Evolutionary conservation across 2,797 vertebrate genomes (phyloP).

Genomic region (Peromyscus eremicus): DNA sequence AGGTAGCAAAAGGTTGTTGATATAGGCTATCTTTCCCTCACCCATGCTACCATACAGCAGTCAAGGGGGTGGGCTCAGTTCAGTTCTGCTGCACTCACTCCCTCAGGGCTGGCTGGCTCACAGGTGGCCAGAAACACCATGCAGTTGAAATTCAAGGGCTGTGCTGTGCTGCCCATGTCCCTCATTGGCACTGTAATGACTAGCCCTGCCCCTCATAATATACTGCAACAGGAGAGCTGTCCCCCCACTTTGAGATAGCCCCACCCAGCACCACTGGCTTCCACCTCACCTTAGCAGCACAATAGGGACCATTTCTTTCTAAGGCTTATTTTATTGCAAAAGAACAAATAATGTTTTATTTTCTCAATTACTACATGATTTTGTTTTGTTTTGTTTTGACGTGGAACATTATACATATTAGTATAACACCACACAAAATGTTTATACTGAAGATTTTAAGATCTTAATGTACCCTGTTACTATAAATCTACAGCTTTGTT

Average conservation of each 20-base stretch:
- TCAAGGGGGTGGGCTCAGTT: background rate
- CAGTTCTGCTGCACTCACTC: rapidly evolving
- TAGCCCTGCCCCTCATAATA: too few relatives aligned
- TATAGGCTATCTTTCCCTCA: background rate
- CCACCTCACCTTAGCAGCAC: background rate
- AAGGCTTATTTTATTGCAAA: background rate
- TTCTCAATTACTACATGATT: background rate
- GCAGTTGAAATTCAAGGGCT: background rate
- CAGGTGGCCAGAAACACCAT: background rate
- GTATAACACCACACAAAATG: background rate
- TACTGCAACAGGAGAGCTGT: background rate
- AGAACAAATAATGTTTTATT: background rate
- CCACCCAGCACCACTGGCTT: background rate
- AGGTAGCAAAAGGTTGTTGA: background rate
- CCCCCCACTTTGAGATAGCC: too few relatives aligned
- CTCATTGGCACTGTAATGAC: background rate
- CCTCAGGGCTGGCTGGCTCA: background rate
- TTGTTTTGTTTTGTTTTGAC: background rate
- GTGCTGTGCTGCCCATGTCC: background rate
- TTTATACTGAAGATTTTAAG: background rate
- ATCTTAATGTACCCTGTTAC: background rate
- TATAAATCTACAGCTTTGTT: background rate
- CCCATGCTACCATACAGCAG: background rate
- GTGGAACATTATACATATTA: background rate
- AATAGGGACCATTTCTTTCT: background rate